A percentile compares a stretch with the other conserved stretches of the same genome.
These are phyloP conservation scores for Oscheius sp. DNA, from an alignment of 1,140 invertebrate genomes.

Conservation along the genomic window DNA sequence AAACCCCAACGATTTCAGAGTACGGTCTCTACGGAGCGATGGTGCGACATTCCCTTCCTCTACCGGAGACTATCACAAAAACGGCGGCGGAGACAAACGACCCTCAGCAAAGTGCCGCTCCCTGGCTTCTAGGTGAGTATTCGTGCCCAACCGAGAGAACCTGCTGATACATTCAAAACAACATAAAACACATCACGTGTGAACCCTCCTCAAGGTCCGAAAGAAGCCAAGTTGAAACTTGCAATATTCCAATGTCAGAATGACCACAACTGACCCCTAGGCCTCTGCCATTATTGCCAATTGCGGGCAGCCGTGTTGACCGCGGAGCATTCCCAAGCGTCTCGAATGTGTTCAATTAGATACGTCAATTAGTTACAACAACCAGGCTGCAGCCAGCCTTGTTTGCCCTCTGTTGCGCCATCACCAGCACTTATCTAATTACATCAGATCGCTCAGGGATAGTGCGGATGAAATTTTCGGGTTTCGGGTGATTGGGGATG, in stretches of 20 bases:
- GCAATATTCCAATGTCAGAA: no score
- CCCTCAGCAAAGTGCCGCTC: constrained; percentile 78
- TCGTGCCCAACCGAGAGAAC: not conserved
- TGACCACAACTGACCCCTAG: no score
- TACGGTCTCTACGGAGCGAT: constrained; percentile 98
- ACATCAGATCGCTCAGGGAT: not conserved
- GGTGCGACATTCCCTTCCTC: constrained; percentile 91
- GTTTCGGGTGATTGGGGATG: no score
- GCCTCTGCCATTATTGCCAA: not conserved
- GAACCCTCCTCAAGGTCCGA: no score
- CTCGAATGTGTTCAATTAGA: constrained; percentile 20
- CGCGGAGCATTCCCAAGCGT: constrained; percentile 1
- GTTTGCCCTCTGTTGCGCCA: constrained; percentile 8
- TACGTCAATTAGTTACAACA: constrained; percentile 5
- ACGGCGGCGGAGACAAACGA: constrained; percentile 64
- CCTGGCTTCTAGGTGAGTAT: constrained; percentile 88
- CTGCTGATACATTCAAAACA: not conserved
- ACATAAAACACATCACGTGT: no score
- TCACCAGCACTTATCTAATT: constrained; percentile 12
- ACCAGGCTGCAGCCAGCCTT: not conserved
- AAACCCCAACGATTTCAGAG: constrained; percentile 65
- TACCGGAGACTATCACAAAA: constrained; percentile 95
- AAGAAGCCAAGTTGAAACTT: no score
- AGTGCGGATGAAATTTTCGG: no score
- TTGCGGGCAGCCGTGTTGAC: not conserved